Base-by-base conservation (phyloP, 1,140 invertebrate species). In the Hydropsyche tenuis region DNA sequence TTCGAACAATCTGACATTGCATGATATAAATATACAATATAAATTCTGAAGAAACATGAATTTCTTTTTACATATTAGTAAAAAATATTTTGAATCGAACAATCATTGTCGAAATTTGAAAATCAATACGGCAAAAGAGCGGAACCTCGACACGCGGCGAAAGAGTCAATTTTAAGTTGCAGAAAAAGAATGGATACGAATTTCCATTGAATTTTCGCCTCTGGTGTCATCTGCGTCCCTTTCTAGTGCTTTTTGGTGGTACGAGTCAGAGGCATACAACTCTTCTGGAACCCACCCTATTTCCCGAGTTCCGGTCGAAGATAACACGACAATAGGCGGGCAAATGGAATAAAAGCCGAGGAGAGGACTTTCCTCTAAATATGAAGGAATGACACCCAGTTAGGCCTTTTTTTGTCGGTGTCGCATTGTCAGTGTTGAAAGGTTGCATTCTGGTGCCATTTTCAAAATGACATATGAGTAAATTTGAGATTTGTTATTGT, bases 291-390 rank as follows among this genome's bases (percentile, higher is more conserved):
- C 5, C 22, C 16, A 62, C 45, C 63, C 68, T 66, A 69, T 70
- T 74, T 73, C 22, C 56, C 73, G 73, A 60, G 72, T 74, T 77
- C 75, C 75, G 75, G 63, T 30, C 73, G 71, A 69, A 77, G 76
- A 77, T 77, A 77, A 77, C 70, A 75, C 46, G 76, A 77, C 76
- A 77, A 77, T 75, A 62, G 76, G 71, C 70, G 62, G 76, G 66
- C 73, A 77, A 73, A 77, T 73, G 76, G 73, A 77, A 77, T 75
- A 75, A 77, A 76, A 72, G 46, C 37, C 63, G 18, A 43, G 72
- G 46, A 65, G 72, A 46, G 72, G 45, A 63, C n/a, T 18, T 46
- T 53, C 48, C 68, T 70, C 68, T 70, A 70, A 70, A 70, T 70
- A 70, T 70, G 48, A 70, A 70, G 68, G 48, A 70, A 42, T 70